Evolutionary conservation across 2,113 vertebrate genomes (phyloP).

Genomic region (Scomber colias): DNA sequence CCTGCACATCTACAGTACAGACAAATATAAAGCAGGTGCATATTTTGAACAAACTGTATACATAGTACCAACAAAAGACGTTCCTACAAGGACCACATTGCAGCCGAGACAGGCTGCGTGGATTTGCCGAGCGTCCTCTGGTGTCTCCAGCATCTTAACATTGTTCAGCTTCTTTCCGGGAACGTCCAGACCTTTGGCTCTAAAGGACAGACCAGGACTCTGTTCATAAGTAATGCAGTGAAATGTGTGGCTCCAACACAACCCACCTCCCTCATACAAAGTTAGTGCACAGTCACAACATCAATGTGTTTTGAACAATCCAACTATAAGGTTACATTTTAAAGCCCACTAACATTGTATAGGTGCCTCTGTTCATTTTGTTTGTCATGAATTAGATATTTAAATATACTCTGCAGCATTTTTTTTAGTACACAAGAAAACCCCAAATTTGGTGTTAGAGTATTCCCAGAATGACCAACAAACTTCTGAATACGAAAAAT

Average conservation of each 20-base stretch:
- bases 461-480: too few species aligned
- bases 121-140: constrained; percentile 86
- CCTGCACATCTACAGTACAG: background rate
- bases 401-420: too few species aligned
- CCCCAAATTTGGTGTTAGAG: too few species aligned
- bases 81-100: constrained; percentile 86
- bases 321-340: too few species aligned
- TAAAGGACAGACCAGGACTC: constrained; percentile 53
- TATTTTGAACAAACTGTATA: background rate
- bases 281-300: too few species aligned
- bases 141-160: constrained; percentile 82
- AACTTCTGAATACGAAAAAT: too few species aligned
- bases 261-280: background rate
- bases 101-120: constrained; percentile 77
- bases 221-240: constrained; percentile 7
- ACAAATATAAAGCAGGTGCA: background rate
- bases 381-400: too few species aligned
- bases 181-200: constrained; percentile 80
- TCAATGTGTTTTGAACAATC: too few species aligned
- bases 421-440: too few species aligned
- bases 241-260: background rate
- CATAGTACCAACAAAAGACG: constrained; percentile 89
- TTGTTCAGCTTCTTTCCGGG: constrained; percentile 86
- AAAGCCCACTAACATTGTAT: too few species aligned
- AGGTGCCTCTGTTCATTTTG: too few species aligned